Percentiles rank a stretch among this genome's conserved stretches.
Evolutionary conservation across 2,888 invertebrate genomes (phyloP).

Genomic region (Lepidocyrtinus sp.): DNA sequence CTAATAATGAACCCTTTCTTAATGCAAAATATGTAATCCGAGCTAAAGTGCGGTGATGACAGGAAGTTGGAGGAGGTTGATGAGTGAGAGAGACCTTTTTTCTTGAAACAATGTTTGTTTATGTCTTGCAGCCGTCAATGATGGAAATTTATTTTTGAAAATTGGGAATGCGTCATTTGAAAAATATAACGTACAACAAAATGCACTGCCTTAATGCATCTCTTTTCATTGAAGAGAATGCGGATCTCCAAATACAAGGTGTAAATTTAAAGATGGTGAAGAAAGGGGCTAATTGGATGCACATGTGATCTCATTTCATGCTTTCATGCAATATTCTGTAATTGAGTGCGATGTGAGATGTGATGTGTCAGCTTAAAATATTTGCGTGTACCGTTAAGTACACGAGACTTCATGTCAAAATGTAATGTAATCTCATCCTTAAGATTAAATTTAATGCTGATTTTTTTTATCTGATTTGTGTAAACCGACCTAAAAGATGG

Average conservation of each 20-base stretch:
- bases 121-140: background rate
- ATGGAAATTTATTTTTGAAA: background rate
- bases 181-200: background rate
- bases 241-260: conserved; percentile 3
- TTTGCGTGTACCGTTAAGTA: background rate
- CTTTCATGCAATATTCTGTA: background rate
- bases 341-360: background rate
- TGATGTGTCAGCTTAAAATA: background rate
- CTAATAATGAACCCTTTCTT: background rate
- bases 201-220: background rate
- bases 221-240: background rate
- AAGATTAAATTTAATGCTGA: conserved; percentile 14
- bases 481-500: background rate
- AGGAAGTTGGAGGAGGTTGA: too few species aligned
- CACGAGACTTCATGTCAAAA: background rate
- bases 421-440: conserved; percentile 1
- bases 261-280: background rate
- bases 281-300: conserved; percentile 19
- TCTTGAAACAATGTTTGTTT: background rate
- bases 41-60: too few species aligned
- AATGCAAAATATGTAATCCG: background rate
- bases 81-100: background rate
- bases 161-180: background rate
- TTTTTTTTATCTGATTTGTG: background rate
- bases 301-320: conserved; percentile 18